phyloP scores from a whole-genome alignment of 2,797 vertebrate genomes.

The Threskiornis aethiopicus region DNA sequence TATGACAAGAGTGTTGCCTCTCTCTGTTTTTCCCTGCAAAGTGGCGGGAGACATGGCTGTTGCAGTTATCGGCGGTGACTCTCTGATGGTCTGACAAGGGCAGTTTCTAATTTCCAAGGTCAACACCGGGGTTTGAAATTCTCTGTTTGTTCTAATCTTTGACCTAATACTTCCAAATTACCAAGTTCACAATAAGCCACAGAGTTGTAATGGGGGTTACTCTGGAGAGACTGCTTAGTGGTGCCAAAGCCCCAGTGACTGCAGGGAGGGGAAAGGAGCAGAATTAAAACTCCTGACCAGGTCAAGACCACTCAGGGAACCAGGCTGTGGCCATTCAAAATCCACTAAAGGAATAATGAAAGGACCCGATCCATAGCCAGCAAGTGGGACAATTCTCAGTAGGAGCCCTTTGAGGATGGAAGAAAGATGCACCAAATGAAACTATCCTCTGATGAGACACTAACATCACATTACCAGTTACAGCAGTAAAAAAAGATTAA shows the following conservation, averaged over 20 bases:
- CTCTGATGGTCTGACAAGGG: background rate
- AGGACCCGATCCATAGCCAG: background rate
- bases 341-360: background rate
- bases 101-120: background rate
- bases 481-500: background rate
- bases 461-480: background rate
- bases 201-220: background rate
- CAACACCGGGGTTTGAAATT: background rate
- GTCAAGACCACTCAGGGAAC: background rate
- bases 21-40: background rate
- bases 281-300: background rate
- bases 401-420: background rate
- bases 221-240: background rate
- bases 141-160: background rate
- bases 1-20: background rate
- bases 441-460: background rate
- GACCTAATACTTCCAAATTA: background rate
- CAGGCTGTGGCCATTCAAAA: background rate
- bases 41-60: background rate
- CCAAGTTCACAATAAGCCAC: background rate
- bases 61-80: background rate
- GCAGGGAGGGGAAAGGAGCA: background rate
- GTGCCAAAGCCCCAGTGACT: background rate
- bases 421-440: slow-evolving; percentile 13
- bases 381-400: slow-evolving; percentile 42